phyloP scores from a whole-genome alignment of 2,888 invertebrate genomes.

The Conops quadrifasciatus region DNA sequence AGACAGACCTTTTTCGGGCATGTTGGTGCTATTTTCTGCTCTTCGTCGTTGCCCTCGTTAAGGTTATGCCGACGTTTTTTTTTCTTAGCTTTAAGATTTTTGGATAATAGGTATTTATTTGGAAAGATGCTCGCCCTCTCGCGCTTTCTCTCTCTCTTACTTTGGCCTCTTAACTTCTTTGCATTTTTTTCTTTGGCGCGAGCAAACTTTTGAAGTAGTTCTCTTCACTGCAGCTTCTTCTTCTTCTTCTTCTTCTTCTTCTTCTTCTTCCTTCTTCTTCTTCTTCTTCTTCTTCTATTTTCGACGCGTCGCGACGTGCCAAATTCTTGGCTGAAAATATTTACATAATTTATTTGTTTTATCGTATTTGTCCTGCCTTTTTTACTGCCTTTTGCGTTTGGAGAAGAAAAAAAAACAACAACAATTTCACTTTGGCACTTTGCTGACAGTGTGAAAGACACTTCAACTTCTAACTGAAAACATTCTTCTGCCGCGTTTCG shows the following conservation, averaged over 20 bases:
- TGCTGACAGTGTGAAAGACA: slow-evolving; percentile 16
- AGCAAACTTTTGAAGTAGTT: too few species aligned
- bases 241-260: background rate
- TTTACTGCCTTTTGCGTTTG: background rate
- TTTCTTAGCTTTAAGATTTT: too few species aligned
- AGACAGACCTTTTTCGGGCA: background rate
- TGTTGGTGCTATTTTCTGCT: background rate
- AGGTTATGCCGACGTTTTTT: background rate
- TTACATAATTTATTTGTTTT: slow-evolving; percentile 4
- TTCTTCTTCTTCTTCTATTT: background rate
- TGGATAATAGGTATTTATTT: background rate
- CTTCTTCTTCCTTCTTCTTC: background rate
- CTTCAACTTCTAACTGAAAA: background rate
- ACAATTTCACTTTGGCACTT: background rate
- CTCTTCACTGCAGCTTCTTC: too few species aligned
- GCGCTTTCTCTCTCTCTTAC: background rate
- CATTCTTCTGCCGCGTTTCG: background rate
- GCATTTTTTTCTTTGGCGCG: slow-evolving; percentile 17
- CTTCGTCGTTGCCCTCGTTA: background rate
- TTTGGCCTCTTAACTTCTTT: background rate
- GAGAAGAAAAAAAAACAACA: too few species aligned
- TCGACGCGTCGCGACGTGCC: background rate
- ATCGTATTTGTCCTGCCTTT: background rate
- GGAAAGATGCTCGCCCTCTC: background rate
- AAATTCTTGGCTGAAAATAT: background rate